These are phyloP conservation scores for Tridacna gigas DNA, from an alignment of 2,888 invertebrate genomes.

Conservation along the genomic window DNA sequence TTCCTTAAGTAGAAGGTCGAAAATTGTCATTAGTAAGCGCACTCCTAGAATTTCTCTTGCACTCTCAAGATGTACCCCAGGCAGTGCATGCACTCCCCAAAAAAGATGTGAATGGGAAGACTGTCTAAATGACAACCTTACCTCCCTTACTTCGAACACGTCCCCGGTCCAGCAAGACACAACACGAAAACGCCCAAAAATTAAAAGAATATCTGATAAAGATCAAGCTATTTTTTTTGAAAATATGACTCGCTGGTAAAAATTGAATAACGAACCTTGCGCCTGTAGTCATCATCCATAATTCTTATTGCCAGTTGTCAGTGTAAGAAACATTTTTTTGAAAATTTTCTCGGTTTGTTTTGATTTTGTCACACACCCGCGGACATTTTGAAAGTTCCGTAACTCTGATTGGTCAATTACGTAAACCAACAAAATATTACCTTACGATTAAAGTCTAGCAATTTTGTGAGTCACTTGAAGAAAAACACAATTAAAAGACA, in stretches of 20 bases:
- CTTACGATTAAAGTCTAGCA: too few species aligned
- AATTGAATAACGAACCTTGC: neutral
- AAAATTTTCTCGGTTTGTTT: neutral
- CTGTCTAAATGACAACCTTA: neutral
- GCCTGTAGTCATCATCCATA: neutral
- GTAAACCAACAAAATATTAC: too few species aligned
- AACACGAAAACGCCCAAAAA: neutral
- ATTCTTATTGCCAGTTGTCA: neutral
- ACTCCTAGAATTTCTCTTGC: too few species aligned
- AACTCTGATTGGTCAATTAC: neutral
- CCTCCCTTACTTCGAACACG: neutral
- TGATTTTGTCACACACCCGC: slow-evolving; percentile 25
- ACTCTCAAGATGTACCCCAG: too few species aligned
- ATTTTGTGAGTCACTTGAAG: too few species aligned
- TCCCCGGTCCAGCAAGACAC: neutral
- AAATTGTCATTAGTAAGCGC: too few species aligned
- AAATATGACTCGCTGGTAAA: too few species aligned
- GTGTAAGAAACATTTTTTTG: neutral
- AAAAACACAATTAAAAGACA: too few species aligned
- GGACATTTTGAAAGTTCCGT: slow-evolving; percentile 11
- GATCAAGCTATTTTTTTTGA: too few species aligned
- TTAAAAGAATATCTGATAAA: neutral
- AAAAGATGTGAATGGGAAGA: too few species aligned
- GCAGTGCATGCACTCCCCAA: too few species aligned
- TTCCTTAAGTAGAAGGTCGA: too few species aligned